These are phyloP conservation scores for Hippocampus kuda DNA, from an alignment of 2,797 vertebrate species.

Conservation along the genomic window DNA sequence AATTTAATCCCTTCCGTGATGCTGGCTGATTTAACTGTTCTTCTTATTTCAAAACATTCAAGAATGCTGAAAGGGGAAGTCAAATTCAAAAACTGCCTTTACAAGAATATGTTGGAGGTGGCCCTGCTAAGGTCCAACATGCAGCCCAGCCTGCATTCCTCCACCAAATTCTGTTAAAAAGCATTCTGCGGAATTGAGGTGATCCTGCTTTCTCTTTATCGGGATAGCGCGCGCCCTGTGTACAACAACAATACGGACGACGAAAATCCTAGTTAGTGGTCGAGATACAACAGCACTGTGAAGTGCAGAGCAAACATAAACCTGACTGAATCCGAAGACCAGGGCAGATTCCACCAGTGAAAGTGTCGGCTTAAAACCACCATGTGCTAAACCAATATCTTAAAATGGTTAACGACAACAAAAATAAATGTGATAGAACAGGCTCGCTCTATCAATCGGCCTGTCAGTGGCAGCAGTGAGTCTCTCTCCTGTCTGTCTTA, in stretches of 20 bases:
- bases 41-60: no score
- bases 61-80: no score
- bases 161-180: not conserved
- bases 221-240: not conserved
- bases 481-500: constrained; percentile 25
- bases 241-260: not conserved
- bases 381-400: constrained; percentile 13
- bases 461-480: constrained; percentile 17
- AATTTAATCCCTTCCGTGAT: no score
- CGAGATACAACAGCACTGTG: not conserved
- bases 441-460: constrained; percentile 5
- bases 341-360: not conserved
- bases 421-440: constrained; percentile 13
- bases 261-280: not conserved
- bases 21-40: no score
- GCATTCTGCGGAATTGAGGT: not conserved
- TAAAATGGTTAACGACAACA: constrained; percentile 12
- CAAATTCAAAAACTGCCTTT: no score
- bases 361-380: not conserved
- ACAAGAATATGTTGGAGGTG: no score
- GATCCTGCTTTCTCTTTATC: not conserved
- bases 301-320: not conserved
- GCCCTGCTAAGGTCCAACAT: not conserved
- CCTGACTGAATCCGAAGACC: not conserved
- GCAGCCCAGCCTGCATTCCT: not conserved